A percentile compares a stretch with the other conserved stretches of the same genome.
Conservation (phyloP, 2,113 vertebrate species). For the Seriola dumerili region DNA sequence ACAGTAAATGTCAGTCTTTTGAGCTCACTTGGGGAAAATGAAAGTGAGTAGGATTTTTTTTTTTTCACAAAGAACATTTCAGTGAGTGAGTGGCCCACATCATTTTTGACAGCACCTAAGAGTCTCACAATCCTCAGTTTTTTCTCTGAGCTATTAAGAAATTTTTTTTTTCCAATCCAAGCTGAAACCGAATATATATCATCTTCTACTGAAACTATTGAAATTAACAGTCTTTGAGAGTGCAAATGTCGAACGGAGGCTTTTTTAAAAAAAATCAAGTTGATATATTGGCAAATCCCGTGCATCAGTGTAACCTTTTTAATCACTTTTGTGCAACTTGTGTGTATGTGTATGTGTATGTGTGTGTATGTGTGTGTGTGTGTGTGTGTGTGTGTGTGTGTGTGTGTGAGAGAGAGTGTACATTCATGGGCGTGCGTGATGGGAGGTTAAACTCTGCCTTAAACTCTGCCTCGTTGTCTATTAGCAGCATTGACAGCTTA, state of each 20-base stretch:
- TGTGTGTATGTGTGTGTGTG: slow-evolving; percentile 5
- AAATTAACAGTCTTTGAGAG: background rate
- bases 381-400: background rate
- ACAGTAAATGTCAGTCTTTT: slow-evolving; percentile 78
- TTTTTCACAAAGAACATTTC: slow-evolving; percentile 23
- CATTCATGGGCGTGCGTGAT: slow-evolving; percentile 36
- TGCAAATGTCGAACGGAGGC: background rate
- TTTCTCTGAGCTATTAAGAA: slow-evolving; percentile 23
- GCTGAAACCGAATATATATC: background rate
- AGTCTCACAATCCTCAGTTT: slow-evolving; percentile 1
- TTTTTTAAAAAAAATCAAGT: background rate
- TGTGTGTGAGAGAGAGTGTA: background rate
- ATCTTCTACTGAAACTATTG: background rate
- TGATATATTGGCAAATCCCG: background rate
- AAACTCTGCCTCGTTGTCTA: slow-evolving; percentile 88
- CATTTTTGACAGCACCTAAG: slow-evolving; percentile 32
- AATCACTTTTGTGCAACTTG: slow-evolving; percentile 8
- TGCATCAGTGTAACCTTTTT: slow-evolving; percentile 7
- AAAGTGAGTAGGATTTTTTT: slow-evolving; percentile 37
- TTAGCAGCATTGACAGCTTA: slow-evolving; percentile 95
- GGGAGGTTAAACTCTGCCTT: slow-evolving; percentile 80
- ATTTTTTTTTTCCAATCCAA: background rate
- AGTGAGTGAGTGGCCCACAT: slow-evolving; percentile 39
- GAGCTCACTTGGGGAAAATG: slow-evolving; percentile 49
- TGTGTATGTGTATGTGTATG: background rate